Base-by-base conservation (phyloP, 2,797 vertebrate genomes). In the Chelonia mydas region DNA sequence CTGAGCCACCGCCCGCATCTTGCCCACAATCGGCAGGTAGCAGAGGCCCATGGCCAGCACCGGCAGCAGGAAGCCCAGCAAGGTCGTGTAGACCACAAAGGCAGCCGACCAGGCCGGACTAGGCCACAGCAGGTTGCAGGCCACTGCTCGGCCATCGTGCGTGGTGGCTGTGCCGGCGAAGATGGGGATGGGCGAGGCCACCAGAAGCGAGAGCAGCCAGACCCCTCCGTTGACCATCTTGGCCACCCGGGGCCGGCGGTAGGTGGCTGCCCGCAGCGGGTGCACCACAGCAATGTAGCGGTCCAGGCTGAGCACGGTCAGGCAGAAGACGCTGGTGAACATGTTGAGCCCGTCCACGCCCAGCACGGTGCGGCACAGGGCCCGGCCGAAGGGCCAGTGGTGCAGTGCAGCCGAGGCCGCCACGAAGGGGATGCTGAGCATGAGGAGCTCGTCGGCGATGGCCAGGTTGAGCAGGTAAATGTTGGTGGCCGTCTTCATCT, bases 401-500 rank as follows among this genome's bases (percentile, higher is more conserved):
- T 98, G 99, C 92, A 99, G 98, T 84, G 99, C 93, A 1, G 99
- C 99, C 2, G 99, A 99, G 1, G 99, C 99, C 90, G 99, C 99
- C 94, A 99, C 96, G 28, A 99, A 99, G 90, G 99, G 99, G 89
- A 99, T 98, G 90, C 99, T 99, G 83, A 99, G 98, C 99, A 99
- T 99, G 68, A 99, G 98, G 84, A 99, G 98, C 98, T 99, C 99
- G 1, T 99, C 99, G 0, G 99, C 99, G 4, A 99, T 98, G 81
- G 99, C 99, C 97, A 99, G 94, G 97, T 99, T 99, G 59, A 99
- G 98, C 95, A 99, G 98, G 97, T 99, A 99, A 96, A 99, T 99
- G 96, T 99, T 99, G 77, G 99, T 99, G 87, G 99, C 99, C 1
- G 99, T 99, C 98, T 99, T 99, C 99, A 99, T 99, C 97, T 99